These are phyloP conservation scores for Cephalotes varians DNA, from an alignment of 2,888 invertebrate genomes.

Conservation along the genomic window DNA sequence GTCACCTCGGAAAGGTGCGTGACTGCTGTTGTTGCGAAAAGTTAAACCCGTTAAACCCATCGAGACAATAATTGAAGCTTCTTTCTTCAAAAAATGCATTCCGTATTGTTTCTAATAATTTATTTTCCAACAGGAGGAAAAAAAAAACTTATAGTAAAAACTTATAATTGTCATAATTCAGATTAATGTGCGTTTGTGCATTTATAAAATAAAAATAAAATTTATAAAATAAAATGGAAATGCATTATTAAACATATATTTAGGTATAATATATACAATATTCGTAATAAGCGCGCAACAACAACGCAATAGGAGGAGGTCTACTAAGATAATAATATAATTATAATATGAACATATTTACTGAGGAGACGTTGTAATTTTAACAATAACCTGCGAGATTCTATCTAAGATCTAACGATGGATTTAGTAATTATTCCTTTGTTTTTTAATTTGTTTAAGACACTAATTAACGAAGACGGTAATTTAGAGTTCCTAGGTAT, in stretches of 20 bases:
- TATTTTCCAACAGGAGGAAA: background rate
- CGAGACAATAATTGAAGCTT: constrained; percentile 20
- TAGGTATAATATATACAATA: background rate
- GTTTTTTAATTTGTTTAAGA: background rate
- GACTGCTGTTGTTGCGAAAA: background rate
- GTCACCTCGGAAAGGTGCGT: constrained; percentile 21
- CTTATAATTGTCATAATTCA: background rate
- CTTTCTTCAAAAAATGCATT: background rate
- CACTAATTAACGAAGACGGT: background rate
- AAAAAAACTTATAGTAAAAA: too few species aligned
- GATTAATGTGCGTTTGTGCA: background rate
- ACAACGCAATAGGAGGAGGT: background rate
- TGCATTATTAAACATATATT: background rate
- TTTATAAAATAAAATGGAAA: background rate
- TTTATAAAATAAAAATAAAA: background rate
- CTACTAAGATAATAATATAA: background rate
- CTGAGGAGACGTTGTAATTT: background rate
- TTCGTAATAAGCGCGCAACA: background rate
- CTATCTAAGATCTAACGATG: background rate
- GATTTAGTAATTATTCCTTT: background rate
- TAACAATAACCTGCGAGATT: background rate
- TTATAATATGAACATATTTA: background rate
- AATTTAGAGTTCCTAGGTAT: background rate
- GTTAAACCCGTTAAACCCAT: background rate
- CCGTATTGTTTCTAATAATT: background rate